Conservation (phyloP, 2,888 invertebrate genomes). For the Lasioglossum marginatum region DNA sequence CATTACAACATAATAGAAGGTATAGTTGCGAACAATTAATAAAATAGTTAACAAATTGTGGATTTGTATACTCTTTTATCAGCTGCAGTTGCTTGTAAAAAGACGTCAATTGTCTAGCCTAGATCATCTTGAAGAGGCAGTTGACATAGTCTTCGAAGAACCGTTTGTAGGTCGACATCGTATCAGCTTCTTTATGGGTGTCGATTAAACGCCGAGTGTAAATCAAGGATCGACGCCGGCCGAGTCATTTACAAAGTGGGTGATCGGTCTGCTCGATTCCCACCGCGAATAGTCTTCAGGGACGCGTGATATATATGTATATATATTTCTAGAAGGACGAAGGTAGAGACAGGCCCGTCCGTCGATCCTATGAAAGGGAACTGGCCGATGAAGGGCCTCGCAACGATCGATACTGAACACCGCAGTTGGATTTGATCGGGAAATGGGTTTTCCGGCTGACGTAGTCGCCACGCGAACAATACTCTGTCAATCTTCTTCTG, state of each 20-base stretch:
- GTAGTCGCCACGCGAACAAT: constrained; percentile 60
- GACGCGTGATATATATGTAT: background rate
- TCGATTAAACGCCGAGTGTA: background rate
- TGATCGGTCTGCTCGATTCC: background rate
- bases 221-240: background rate
- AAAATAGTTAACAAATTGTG: no score
- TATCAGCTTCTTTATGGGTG: background rate
- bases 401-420: constrained; percentile 52
- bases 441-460: constrained; percentile 55
- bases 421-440: constrained; percentile 50
- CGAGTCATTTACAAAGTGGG: background rate
- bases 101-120: background rate
- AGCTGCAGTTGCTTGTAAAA: background rate
- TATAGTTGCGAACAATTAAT: no score
- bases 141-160: background rate
- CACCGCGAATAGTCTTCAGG: background rate
- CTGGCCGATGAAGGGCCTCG: constrained; percentile 13
- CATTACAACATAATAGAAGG: no score
- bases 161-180: background rate
- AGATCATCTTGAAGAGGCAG: background rate
- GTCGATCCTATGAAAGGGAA: background rate
- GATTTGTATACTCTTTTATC: no score
- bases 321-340: background rate
- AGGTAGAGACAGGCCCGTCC: background rate
- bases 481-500: constrained; percentile 60